Evolutionary conservation across 2,113 vertebrate genomes (phyloP).

Genomic region (Camelus dromedarius): DNA sequence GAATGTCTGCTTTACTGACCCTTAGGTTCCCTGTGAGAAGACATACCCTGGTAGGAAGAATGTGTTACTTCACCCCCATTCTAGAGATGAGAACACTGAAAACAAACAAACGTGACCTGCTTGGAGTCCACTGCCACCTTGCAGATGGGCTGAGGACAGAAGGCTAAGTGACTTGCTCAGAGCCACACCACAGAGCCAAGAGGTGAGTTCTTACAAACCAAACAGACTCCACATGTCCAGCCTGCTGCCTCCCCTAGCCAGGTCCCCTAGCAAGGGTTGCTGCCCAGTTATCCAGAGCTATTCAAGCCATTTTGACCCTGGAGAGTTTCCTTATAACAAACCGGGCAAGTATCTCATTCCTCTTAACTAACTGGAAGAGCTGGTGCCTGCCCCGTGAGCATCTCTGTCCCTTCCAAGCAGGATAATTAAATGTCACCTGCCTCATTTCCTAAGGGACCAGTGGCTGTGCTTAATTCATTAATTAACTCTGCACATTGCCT

Average conservation of each 20-base stretch:
- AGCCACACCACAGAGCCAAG: background rate
- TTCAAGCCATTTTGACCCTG: no score
- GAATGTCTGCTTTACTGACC: fast-evolving
- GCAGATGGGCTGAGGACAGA: background rate
- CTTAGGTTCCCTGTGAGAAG: background rate
- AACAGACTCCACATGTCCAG: fast-evolving
- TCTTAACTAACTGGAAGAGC: background rate
- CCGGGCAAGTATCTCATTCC: background rate
- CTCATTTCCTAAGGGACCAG: conserved; percentile 9
- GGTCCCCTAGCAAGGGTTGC: background rate
- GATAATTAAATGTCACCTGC: conserved; percentile 26
- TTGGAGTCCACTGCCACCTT: background rate
- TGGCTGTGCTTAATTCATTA: background rate
- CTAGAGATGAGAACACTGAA: background rate
- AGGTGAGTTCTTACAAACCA: background rate
- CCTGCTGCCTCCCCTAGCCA: fast-evolving
- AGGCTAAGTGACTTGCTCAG: fast-evolving
- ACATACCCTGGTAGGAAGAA: fast-evolving
- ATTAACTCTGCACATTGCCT: background rate
- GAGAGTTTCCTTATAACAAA: background rate
- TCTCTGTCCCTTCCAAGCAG: background rate
- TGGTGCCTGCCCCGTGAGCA: fast-evolving
- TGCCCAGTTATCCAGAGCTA: no score
- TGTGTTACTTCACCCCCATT: background rate
- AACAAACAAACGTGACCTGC: background rate